These are phyloP conservation scores for Lochmaea crataegi DNA, from an alignment of 2,888 invertebrate species.

Conservation along the genomic window DNA sequence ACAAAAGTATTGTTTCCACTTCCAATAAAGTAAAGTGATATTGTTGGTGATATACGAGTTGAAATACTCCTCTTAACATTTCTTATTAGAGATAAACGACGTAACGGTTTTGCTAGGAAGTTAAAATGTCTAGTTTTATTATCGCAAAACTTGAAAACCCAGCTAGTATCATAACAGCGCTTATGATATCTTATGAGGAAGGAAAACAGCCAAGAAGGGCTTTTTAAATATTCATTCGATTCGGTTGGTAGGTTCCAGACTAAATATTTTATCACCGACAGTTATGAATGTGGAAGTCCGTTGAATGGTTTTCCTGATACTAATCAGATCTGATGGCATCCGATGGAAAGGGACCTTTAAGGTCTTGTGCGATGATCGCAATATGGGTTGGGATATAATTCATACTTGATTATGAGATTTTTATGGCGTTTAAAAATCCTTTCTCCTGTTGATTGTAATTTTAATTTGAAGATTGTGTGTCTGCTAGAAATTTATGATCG, in stretches of 20 bases:
- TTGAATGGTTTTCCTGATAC: conserved; percentile 22
- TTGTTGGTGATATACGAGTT: too few species aligned
- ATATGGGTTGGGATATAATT: background rate
- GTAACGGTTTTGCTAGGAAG: background rate
- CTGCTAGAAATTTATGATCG: background rate
- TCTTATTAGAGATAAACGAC: too few species aligned
- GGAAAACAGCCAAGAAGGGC: conserved; percentile 7
- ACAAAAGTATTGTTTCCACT: too few species aligned
- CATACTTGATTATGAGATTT: background rate
- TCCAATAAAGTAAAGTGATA: too few species aligned
- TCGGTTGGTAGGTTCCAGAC: conserved; percentile 11
- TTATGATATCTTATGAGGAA: conserved; percentile 16
- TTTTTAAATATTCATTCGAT: conserved; percentile 22
- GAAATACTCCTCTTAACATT: too few species aligned
- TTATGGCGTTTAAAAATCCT: background rate
- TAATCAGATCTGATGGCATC: conserved; percentile 22
- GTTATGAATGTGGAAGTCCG: conserved; percentile 28
- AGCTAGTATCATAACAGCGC: background rate
- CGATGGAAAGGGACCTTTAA: conserved; percentile 10
- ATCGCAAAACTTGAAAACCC: background rate
- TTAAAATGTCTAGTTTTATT: conserved; percentile 4
- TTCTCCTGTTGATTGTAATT: background rate
- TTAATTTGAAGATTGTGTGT: background rate
- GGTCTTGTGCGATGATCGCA: background rate
- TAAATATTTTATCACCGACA: conserved; percentile 24